Conservation (phyloP, 2,888 invertebrate genomes). For the Dynastes hyllus region DNA sequence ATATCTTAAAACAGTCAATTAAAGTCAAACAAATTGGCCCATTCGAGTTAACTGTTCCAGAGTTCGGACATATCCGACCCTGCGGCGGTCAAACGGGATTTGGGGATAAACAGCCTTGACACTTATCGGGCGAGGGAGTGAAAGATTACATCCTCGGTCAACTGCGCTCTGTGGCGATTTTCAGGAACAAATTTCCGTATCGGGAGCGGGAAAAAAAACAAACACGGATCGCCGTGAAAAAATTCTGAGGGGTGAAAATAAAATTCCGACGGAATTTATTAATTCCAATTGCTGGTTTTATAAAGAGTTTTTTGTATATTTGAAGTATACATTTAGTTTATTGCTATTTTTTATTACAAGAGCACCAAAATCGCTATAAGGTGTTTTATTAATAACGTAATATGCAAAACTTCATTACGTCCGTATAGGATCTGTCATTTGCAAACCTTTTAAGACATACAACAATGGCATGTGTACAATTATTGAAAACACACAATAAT, state of each 20-base stretch:
- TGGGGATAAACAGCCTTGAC: conserved; percentile 63
- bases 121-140: conserved; percentile 57
- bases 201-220: conserved; percentile 8
- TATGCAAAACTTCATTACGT: too few relatives aligned
- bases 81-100: conserved; percentile 57
- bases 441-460: too few relatives aligned
- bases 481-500: too few relatives aligned
- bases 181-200: conserved; percentile 27
- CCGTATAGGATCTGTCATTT: too few relatives aligned
- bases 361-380: too few relatives aligned
- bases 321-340: too few relatives aligned
- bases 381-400: too few relatives aligned
- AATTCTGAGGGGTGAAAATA: neutral
- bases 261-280: conserved; percentile 5
- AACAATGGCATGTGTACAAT: too few relatives aligned
- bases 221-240: conserved; percentile 22
- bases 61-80: conserved; percentile 49
- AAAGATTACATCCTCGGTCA: conserved; percentile 52
- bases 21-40: conserved; percentile 56
- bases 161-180: conserved; percentile 23
- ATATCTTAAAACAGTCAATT: conserved; percentile 53
- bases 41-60: conserved; percentile 53
- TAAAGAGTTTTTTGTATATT: too few relatives aligned
- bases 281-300: neutral
- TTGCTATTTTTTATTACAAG: too few relatives aligned